phyloP scores from a whole-genome alignment of 2,888 invertebrate genomes.

The Euzophera pinguis region DNA sequence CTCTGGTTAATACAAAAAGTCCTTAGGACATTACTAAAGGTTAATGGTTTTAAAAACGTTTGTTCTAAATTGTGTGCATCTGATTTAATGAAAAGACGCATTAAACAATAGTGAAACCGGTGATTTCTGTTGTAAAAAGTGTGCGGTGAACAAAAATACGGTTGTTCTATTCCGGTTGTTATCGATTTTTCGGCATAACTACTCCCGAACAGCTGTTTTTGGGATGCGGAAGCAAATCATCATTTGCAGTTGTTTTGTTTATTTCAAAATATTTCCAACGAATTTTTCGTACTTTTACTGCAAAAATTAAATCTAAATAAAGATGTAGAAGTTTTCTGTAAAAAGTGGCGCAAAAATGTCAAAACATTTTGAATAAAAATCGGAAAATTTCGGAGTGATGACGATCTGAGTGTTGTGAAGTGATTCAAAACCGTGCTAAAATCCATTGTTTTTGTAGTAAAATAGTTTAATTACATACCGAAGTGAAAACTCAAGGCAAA shows the following conservation, averaged over 20 bases:
- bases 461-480: constrained; percentile 15
- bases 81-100: constrained; percentile 35
- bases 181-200: constrained; percentile 65
- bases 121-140: constrained; percentile 54
- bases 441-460: constrained; percentile 10
- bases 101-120: constrained; percentile 47
- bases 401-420: constrained; percentile 15
- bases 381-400: constrained; percentile 4
- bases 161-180: constrained; percentile 48
- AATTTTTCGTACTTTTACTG: not conserved
- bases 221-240: constrained; percentile 37
- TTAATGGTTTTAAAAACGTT: not conserved
- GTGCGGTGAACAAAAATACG: constrained; percentile 48
- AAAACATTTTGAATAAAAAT: not conserved
- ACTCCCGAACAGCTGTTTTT: constrained; percentile 68
- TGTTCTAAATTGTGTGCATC: constrained; percentile 20
- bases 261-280: not conserved
- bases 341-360: not conserved
- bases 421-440: constrained; percentile 4
- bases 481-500: constrained; percentile 23
- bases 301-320: not conserved
- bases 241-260: not conserved
- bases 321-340: not conserved
- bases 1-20: not conserved
- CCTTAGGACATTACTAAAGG: not conserved